Conservation (phyloP, 2,113 vertebrate species). For the Stegastes partitus region DNA sequence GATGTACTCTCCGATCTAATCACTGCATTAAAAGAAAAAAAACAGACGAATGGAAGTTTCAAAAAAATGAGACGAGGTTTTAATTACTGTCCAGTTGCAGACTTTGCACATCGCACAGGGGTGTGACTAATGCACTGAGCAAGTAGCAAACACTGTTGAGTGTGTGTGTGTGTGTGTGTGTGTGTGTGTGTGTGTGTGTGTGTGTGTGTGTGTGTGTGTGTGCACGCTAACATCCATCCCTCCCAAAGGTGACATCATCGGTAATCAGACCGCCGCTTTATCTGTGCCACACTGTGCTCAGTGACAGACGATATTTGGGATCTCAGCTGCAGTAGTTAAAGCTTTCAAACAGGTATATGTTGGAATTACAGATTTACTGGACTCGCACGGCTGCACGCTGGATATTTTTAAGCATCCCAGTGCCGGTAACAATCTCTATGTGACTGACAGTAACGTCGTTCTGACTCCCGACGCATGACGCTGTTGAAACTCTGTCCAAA, state of each 20-base stretch:
- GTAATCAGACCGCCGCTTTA: constrained; percentile 65
- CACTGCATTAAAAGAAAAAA: constrained; percentile 21
- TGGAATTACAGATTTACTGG: constrained; percentile 36
- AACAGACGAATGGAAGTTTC: background rate
- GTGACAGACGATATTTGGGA: constrained; percentile 42
- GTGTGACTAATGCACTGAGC: constrained; percentile 37
- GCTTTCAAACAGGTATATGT: constrained; percentile 44
- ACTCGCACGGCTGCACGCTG: background rate
- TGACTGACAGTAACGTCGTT: background rate
- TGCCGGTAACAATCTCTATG: background rate
- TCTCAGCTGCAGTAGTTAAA: constrained; percentile 40
- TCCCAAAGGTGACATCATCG: constrained; percentile 61
- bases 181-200: constrained; percentile 16
- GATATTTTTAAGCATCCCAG: constrained; percentile 9
- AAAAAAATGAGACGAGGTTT: constrained; percentile 2
- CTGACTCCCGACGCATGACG: too few relatives aligned
- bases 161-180: background rate
- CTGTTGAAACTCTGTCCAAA: too few relatives aligned
- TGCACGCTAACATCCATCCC: constrained; percentile 24
- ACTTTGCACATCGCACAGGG: constrained; percentile 22
- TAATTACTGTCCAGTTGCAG: constrained; percentile 53
- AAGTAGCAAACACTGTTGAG: constrained; percentile 32
- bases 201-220: background rate
- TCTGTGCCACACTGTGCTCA: constrained; percentile 44
- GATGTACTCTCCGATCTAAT: constrained; percentile 32